phyloP scores from a whole-genome alignment of 2,888 invertebrate genomes.

The Drosophila mettleri region DNA sequence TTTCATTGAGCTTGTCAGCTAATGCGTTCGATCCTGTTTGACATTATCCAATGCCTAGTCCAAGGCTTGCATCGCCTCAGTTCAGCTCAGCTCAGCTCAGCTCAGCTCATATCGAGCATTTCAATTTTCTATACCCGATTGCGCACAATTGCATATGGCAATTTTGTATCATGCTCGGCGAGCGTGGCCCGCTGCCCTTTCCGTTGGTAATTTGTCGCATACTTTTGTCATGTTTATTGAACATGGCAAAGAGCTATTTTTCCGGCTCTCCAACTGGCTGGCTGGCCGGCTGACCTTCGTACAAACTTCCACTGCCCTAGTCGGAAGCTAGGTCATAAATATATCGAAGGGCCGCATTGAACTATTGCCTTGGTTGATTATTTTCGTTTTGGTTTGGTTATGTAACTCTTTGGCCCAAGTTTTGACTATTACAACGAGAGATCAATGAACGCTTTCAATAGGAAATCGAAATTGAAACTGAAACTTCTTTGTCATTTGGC shows the following conservation, averaged over 20 bases:
- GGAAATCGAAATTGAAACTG: slow-evolving; percentile 68
- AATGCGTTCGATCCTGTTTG: slow-evolving; percentile 60
- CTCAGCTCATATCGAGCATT: slow-evolving; percentile 23
- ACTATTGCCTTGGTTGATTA: slow-evolving; percentile 53
- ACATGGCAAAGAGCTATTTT: slow-evolving; percentile 19
- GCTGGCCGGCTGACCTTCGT: slow-evolving; percentile 45
- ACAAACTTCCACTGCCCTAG: slow-evolving; percentile 50
- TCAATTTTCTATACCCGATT: not conserved
- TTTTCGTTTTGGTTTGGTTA: slow-evolving; percentile 28
- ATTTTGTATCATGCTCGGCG: not conserved
- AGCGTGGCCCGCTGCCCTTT: slow-evolving; percentile 18
- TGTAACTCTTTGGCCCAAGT: slow-evolving; percentile 28
- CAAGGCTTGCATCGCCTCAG: slow-evolving; percentile 53
- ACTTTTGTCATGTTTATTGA: slow-evolving; percentile 1
- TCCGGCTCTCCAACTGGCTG: no score
- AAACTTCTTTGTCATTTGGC: slow-evolving; percentile 44
- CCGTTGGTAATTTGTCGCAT: slow-evolving; percentile 12
- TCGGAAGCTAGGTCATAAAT: slow-evolving; percentile 54
- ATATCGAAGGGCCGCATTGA: slow-evolving; percentile 22
- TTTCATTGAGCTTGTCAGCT: slow-evolving; percentile 64
- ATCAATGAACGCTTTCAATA: slow-evolving; percentile 76
- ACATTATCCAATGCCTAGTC: slow-evolving; percentile 75
- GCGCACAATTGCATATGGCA: not conserved
- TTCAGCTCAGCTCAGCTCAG: no score
- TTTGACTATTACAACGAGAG: slow-evolving; percentile 43